Percentiles rank a stretch among this genome's conserved stretches.
phyloP scores from a whole-genome alignment of 2,113 vertebrate genomes.

The Isurus oxyrinchus region DNA sequence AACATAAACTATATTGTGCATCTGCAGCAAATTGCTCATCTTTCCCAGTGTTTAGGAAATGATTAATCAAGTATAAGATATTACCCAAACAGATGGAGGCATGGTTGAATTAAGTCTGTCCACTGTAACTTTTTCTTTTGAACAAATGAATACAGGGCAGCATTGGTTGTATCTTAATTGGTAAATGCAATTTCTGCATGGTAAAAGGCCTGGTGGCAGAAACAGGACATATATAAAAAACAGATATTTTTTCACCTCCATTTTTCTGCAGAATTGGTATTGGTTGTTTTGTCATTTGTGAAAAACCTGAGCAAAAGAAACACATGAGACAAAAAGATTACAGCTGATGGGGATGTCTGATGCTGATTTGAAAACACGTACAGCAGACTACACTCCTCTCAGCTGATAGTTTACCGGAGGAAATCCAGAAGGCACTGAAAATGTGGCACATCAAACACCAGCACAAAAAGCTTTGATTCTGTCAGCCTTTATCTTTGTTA shows the following conservation, averaged over 20 bases:
- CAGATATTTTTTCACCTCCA: not conserved
- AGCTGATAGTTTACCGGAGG: not conserved
- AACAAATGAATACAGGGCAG: not conserved
- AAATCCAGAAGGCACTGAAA: not conserved
- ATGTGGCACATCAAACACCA: not conserved
- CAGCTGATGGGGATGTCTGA: not conserved
- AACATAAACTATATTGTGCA: not conserved
- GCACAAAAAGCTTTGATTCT: not conserved
- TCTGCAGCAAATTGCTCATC: not conserved
- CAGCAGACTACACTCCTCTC: not conserved
- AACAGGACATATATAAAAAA: not conserved
- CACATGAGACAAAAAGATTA: not conserved
- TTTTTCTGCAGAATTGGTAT: not conserved
- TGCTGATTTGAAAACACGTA: not conserved
- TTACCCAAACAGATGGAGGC: not conserved
- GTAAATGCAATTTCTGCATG: not conserved
- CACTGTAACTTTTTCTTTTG: not conserved
- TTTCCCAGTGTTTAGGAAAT: not conserved
- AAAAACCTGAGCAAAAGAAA: slow-evolving; percentile 6
- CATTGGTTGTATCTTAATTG: not conserved
- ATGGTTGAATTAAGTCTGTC: not conserved
- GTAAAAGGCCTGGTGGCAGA: not conserved
- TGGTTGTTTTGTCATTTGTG: not conserved
- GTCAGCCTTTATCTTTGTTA: not conserved
- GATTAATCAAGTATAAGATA: not conserved